Evolutionary conservation across 2,888 invertebrate species (phyloP).

Genomic region (Cybosia mesomella): DNA sequence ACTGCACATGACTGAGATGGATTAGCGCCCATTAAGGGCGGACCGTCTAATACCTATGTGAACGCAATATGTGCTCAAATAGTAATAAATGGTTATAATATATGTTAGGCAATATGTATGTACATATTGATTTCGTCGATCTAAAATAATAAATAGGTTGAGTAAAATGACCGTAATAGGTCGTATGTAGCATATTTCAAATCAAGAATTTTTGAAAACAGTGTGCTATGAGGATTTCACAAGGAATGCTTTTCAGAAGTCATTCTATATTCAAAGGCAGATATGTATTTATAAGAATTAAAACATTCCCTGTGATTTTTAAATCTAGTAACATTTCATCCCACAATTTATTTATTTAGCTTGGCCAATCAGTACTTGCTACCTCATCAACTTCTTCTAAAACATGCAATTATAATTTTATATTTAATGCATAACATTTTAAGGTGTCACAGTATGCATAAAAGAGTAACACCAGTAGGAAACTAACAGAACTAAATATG

Average conservation of each 20-base stretch:
- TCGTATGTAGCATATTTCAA: not conserved
- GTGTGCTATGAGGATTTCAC: not conserved
- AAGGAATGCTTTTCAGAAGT: not conserved
- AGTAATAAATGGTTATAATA: conserved; percentile 44
- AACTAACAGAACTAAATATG: too few species aligned
- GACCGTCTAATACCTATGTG: conserved; percentile 43
- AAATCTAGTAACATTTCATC: not conserved
- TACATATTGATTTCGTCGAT: conserved; percentile 23
- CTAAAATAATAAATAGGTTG: not conserved
- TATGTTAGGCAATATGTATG: conserved; percentile 33
- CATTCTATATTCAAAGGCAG: not conserved
- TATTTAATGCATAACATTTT: too few species aligned
- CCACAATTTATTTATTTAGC: not conserved
- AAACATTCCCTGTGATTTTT: not conserved
- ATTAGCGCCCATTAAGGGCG: conserved; percentile 64
- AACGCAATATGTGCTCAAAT: conserved; percentile 47
- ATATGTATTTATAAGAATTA: not conserved
- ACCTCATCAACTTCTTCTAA: too few species aligned
- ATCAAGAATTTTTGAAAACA: not conserved
- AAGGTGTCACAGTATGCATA: too few species aligned
- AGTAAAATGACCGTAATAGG: not conserved
- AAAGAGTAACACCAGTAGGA: too few species aligned
- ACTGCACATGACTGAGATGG: conserved; percentile 67
- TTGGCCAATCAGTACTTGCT: too few species aligned
- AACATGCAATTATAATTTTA: too few species aligned